Percentiles rank a stretch among this genome's conserved stretches.
Evolutionary conservation across 2,888 invertebrate species (phyloP).

Genomic region (Harpalus rubripes): DNA sequence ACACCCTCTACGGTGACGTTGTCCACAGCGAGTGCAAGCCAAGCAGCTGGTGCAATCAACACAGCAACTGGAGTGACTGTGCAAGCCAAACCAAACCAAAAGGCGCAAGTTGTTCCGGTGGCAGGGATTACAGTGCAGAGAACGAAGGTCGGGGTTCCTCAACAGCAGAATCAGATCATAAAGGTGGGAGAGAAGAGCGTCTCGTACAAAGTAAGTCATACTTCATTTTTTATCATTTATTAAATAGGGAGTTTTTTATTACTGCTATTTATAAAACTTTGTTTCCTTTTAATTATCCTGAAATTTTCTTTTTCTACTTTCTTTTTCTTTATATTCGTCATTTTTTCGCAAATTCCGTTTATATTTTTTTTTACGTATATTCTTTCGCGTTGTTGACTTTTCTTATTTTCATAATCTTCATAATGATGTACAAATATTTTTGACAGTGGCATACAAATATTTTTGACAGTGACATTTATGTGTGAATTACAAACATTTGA

Average conservation of each 20-base stretch:
- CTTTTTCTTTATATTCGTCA: too few species aligned
- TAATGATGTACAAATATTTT: too few species aligned
- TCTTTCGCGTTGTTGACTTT: too few species aligned
- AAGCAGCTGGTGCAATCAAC: constrained; percentile 27
- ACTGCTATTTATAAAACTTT: too few species aligned
- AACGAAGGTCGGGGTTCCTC: constrained; percentile 1
- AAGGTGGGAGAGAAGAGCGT: constrained; percentile 21
- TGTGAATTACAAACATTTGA: too few species aligned
- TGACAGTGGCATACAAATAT: too few species aligned
- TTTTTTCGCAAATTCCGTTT: too few species aligned
- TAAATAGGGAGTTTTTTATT: not conserved
- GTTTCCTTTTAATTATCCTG: too few species aligned
- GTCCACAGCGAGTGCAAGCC: constrained; percentile 70
- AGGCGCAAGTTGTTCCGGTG: constrained; percentile 67
- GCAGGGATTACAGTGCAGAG: constrained; percentile 57
- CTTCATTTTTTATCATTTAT: not conserved
- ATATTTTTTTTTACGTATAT: too few species aligned
- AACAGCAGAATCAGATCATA: constrained; percentile 55
- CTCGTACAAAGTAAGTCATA: not conserved
- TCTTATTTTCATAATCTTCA: too few species aligned
- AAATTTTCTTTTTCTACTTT: too few species aligned
- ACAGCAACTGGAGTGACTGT: not conserved
- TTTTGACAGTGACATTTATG: too few species aligned
- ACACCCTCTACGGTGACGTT: constrained; percentile 69
- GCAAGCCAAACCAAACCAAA: not conserved